These are phyloP conservation scores for Scelioninae gen. 2 DNA, from an alignment of 2,888 invertebrate species.

Conservation along the genomic window DNA sequence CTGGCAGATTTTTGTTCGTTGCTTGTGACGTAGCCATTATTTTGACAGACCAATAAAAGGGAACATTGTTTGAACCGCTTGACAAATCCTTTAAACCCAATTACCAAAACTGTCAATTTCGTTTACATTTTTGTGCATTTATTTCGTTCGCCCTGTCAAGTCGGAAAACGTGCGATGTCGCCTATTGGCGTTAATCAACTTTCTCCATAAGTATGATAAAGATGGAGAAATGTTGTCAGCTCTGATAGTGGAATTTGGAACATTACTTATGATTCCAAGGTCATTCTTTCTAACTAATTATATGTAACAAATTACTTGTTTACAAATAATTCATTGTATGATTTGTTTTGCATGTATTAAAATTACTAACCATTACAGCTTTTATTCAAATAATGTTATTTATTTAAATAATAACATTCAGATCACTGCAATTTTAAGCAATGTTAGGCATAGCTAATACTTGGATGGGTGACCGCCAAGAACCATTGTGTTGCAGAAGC, in stretches of 20 bases:
- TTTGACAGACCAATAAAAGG: background rate
- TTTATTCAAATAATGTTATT: too few relatives aligned
- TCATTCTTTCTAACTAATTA: conserved; percentile 42
- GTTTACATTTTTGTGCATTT: too few relatives aligned
- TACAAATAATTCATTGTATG: too few relatives aligned
- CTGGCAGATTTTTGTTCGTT: background rate
- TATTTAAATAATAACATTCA: too few relatives aligned
- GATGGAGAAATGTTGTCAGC: conserved; percentile 55
- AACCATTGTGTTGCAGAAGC: too few relatives aligned
- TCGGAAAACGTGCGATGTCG: background rate
- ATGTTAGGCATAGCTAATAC: too few relatives aligned
- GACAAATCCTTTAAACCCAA: too few relatives aligned
- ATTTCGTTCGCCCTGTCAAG: conserved; percentile 11
- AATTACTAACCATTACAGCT: too few relatives aligned
- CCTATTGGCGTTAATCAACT: conserved; percentile 20
- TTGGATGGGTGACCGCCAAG: too few relatives aligned
- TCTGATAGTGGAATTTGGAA: conserved; percentile 59
- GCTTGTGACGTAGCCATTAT: background rate
- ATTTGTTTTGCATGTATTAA: too few relatives aligned
- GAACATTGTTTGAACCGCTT: too few relatives aligned
- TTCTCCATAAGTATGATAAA: conserved; percentile 55
- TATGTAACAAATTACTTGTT: conserved; percentile 39
- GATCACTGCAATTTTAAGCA: too few relatives aligned
- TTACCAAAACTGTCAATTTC: conserved; percentile 11
- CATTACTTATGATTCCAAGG: conserved; percentile 53